Evolutionary conservation across 2,113 vertebrate genomes (phyloP), one percentile per base, ranked within the genome.

Genomic region (Taxidea taxus): DNA sequence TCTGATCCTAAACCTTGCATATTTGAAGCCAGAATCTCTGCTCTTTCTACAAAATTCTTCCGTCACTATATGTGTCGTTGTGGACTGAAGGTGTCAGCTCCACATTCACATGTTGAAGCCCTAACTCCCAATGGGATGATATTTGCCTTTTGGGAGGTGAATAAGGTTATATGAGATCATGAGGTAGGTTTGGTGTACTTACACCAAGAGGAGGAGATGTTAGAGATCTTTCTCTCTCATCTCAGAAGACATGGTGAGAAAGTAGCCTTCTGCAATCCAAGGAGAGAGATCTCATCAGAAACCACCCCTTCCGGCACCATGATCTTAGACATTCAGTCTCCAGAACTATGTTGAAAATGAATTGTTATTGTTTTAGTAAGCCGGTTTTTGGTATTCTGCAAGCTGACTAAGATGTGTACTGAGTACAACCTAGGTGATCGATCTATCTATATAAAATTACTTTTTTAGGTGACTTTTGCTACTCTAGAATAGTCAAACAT

Each of bases 381-480:
- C 78, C 12, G 34, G 47, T 68, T 58, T 81, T 74, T 75, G 80
- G 18, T 51, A 34, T 51, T 80, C 72, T 84, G 12, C 18, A 1
- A 87, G 56, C 39, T 42, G 20, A 51, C 23, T 94, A 31, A 60
- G 49, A 37, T 16, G 75, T 70, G 10, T 60, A 62, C 21, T 21
- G 60, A 80, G 64, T 14, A 80, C 42, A 81, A 34, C 14, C 10
- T 74, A 56, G 23, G 20, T 44, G 72, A 84, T 37, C 10, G 81
- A 44, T 44, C 51, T 8, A 9, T 77, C 4, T 58, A 58, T 56
- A 56, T 56, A 56, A 54, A 54, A 54, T 51, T 58, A 60, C 82
- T 60, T 87, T 83, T 83, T 70, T 87, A 77, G 42, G 34, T 94
- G 66, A 60, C 42, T 95, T 94, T 94, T 6, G 47, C 49, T 93